Evolutionary conservation across 1,140 invertebrate species (phyloP), one percentile per base, ranked within the genome.

Genomic region (Eupristina koningsbergeri): DNA sequence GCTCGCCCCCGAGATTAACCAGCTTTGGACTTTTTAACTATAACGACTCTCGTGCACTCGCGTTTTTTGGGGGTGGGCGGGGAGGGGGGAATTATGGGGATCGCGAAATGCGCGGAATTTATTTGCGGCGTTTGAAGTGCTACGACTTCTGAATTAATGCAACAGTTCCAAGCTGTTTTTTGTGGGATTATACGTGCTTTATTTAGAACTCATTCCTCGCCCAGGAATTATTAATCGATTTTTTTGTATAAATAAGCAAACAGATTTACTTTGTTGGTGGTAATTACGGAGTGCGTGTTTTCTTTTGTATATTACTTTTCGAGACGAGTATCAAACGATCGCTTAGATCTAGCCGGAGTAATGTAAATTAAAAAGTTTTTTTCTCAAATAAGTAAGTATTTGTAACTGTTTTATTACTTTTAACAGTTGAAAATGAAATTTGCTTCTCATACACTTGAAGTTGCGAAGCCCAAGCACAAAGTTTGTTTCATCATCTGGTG

Each of bases 21-120:
- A 34, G 81, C 74, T 81, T 75, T 50, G 34, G 63, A 77, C 73
- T 83, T 50, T 83, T 47, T 22, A 61, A 53, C 81, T 77, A 69
- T 73, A n/a, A 22, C 69, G 50, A 80, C 69, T 34, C 13, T 67
- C 64, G 34, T 34, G 13, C 50, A 26, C 26, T 58, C 53, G 22
- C 22, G 53, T 77, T 45, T 45, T 58, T 26, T 53, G 26, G 34
- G 50, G 50, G 5, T 61, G 17, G 45, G 45, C 64, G 64, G 22
- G 29, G 11, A 64, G 29, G n/a, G n/a, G n/a, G n/a, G n/a, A n/a
- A n/a, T n/a, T n/a, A n/a, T n/a, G n/a, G n/a, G n/a, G 34, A 34
- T 64, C 61, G 31, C 29, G 15, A 31, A 11, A 64, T 19, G 29
- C 15, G 3, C 29, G 11, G 29, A 34, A 31, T 63, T n/a, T n/a